phyloP scores from a whole-genome alignment of 64 coral and sea anemone species.

The Montipora sp. region DNA sequence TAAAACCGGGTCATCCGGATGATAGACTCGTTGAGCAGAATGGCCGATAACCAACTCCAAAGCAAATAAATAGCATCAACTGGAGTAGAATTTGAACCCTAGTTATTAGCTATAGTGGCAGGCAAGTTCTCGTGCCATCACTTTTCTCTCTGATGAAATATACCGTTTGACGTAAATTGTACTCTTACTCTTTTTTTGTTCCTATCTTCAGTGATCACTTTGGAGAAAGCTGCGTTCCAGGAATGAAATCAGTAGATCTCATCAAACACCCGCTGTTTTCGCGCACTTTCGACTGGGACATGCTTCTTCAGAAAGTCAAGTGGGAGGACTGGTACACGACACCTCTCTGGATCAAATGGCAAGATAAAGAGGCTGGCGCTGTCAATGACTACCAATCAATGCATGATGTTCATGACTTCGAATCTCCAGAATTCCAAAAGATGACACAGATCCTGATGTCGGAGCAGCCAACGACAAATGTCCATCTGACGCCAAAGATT shows the following conservation, averaged over 20 bases:
- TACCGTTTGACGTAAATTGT: too few species aligned
- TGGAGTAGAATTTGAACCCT: too few species aligned
- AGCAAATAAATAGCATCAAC: too few species aligned
- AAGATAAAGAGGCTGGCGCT: background rate
- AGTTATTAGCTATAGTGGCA: too few species aligned
- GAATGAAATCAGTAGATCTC: slow-evolving; percentile 3
- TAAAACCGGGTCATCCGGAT: too few species aligned
- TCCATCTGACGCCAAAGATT: background rate
- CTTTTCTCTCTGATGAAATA: too few species aligned
- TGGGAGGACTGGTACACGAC: slow-evolving; percentile 5
- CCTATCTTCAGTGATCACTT: background rate
- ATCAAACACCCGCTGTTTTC: background rate
- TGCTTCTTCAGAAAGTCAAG: background rate
- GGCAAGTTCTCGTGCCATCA: too few species aligned
- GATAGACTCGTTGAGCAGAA: too few species aligned
- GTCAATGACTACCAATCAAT: background rate
- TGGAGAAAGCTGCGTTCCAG: slow-evolving; percentile 21
- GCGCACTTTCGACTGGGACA: slow-evolving; percentile 4
- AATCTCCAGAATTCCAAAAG: background rate
- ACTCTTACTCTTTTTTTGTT: too few species aligned
- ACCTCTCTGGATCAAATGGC: slow-evolving; percentile 4
- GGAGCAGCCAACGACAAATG: background rate
- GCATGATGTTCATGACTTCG: background rate
- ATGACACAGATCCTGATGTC: background rate
- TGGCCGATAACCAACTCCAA: too few species aligned